Evolutionary conservation across 1,140 invertebrate species (phyloP), one percentile per base, ranked within the genome.

Genomic region (Theocolax elegans): DNA sequence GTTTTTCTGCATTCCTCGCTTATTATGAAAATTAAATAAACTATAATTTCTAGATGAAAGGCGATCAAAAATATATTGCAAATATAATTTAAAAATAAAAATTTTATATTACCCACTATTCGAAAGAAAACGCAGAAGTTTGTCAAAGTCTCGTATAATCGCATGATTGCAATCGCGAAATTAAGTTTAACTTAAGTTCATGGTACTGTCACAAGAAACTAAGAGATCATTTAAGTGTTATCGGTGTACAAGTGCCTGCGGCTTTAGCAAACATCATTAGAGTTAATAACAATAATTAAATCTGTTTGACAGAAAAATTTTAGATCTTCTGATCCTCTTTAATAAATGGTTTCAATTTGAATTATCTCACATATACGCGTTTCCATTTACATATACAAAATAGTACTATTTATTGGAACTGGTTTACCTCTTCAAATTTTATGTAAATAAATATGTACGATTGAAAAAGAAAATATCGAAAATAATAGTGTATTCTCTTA

Each of bases 251-350:
- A 35, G 1, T 15, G n/a, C 51, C 29, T 15, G 21, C 0, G 49
- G 17, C 51, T 66, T 56, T 17, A 27, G 38, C 19, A 66, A 56
- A 46, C 40, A 65, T n/a, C 31, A 42, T 56, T 56, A 44, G 40
- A 56, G 9, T 66, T 66, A 53, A 65, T 53, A 27, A 35, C 25
- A 35, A 66, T 66, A 66, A 56, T 56, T 54, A 53, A 63, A 64
- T 25, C 15, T 12, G 12, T 64, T 64, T 27, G 12, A 4, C 17
- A 2, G 4, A 60, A 17, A 27, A 46, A 44, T 44, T 15, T 3
- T n/a, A n/a, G 31, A 59, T 40, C 40, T 25, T 6, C 13, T n/a
- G 25, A 66, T 66, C 46, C 12, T 0, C 23, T 15, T 31, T 54
- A 56, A 56, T 19, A 21, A 66, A 15, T 44, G 64, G 12, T 44